Evolutionary conservation across 2,113 vertebrate species (phyloP), one percentile per base, ranked within the genome.

Genomic region (Acanthochromis polyacanthus): DNA sequence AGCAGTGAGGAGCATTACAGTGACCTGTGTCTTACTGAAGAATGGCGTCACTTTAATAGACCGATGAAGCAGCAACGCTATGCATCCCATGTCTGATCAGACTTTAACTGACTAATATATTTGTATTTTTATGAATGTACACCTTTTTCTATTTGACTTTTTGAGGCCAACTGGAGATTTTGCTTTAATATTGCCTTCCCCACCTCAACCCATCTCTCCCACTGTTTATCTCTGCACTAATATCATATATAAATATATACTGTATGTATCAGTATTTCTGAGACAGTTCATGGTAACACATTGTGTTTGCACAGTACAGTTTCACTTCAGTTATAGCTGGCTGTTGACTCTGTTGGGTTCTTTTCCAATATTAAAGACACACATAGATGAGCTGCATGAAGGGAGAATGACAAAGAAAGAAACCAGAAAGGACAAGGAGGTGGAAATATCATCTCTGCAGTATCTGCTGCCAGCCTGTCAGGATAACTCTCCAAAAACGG

Each of bases 311-410:
- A 43, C 22, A 58, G 30, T 19, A 19, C 23, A 28, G 43, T 58
- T 73, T 73, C 45, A 69, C 57, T 51, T 51, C 8, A 50, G 48
- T 50, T 50, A 22, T 32, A 10, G 22, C 32, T 73, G 50, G 43
- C 69, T 63, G 75, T 74, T 50, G 32, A 58, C 70, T 45, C 45
- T 5, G 15, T 52, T 38, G 52, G 45, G 17, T 64, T 64, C 17
- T 59, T 74, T 40, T 60, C 65, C 55, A 65, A 50, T 79, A 69
- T 53, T 64, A 64, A 83, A 67, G 70, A 53, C 52, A 74, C 64
- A 84, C 59, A 79, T 22, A 57, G 68, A 81, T n/a, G 15, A 75
- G 50, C 56, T 38, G 40, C 59, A 61, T 17, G 4, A 43, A 50
- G 28, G 55, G 20, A 70, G 45, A 64, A 20, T 28, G 51, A 71